Evolutionary conservation across 2,113 vertebrate species (phyloP).

Genomic region (Hepsetus odoe): DNA sequence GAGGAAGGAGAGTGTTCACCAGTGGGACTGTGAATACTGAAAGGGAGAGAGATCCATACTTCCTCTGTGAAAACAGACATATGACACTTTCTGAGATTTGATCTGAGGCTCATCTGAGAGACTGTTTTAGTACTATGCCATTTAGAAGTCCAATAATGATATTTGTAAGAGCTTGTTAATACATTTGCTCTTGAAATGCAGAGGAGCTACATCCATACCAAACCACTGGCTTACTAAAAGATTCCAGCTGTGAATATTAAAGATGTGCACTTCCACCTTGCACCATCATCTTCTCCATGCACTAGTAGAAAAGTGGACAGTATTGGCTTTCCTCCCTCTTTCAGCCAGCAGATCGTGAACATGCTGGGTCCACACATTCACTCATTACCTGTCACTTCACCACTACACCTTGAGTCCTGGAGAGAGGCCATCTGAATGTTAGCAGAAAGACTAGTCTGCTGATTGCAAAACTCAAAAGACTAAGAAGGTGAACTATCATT

Average conservation of each 20-base stretch:
- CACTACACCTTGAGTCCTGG: conserved; percentile 18
- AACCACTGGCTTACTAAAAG: background rate
- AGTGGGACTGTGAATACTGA: background rate
- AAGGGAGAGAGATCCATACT: background rate
- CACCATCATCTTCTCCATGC: conserved; percentile 30
- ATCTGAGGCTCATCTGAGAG: background rate
- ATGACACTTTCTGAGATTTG: background rate
- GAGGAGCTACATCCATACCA: background rate
- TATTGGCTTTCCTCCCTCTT: conserved; percentile 51
- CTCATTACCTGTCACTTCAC: conserved; percentile 27
- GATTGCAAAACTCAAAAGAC: background rate
- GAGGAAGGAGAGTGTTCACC: background rate
- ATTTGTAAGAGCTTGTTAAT: background rate
- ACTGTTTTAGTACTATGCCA: background rate
- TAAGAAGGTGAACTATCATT: background rate
- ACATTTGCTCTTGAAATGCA: background rate
- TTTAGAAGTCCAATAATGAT: background rate
- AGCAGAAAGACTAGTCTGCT: too few species aligned
- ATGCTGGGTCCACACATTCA: conserved; percentile 26
- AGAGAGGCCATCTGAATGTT: background rate
- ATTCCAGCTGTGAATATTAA: background rate
- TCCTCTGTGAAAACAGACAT: background rate
- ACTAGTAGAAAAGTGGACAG: conserved; percentile 33
- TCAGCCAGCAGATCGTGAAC: conserved; percentile 58
- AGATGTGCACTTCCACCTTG: conserved; percentile 56